Evolutionary conservation across 2,113 vertebrate genomes (phyloP).

Genomic region (Indicator maculatus): DNA sequence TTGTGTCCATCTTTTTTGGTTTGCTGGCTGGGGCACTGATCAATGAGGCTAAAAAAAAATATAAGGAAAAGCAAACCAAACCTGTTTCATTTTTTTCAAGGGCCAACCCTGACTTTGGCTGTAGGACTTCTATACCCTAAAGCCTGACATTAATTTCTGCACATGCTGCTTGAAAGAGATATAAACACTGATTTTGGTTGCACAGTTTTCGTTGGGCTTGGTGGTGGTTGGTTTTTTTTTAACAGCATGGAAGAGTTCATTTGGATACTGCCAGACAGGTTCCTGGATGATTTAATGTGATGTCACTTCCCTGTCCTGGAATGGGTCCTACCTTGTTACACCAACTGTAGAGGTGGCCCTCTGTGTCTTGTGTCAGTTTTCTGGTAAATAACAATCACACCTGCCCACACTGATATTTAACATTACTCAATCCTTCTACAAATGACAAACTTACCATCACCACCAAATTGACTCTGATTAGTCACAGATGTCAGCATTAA

Average conservation of each 20-base stretch:
- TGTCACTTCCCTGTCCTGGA: not conserved
- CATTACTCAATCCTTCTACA: not conserved
- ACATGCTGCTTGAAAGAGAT: not conserved
- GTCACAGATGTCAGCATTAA: not conserved
- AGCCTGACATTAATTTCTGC: not conserved
- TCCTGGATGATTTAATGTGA: not conserved
- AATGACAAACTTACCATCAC: not conserved
- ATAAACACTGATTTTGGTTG: not conserved
- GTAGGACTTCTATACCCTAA: rapidly evolving
- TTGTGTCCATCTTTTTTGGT: not conserved
- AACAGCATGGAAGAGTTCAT: not conserved
- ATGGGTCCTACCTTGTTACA: not conserved
- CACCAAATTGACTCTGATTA: not conserved
- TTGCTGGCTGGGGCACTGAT: not conserved
- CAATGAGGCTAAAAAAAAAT: too few species aligned
- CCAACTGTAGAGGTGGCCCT: not conserved
- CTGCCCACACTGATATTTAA: constrained; percentile 23
- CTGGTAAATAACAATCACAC: not conserved
- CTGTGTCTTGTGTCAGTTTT: not conserved
- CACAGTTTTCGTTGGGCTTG: not conserved
- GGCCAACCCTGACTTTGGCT: not conserved
- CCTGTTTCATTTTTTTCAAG: not conserved
- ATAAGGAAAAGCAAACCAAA: not conserved
- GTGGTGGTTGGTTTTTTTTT: not conserved
- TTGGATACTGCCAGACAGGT: not conserved